phyloP scores from a whole-genome alignment of 2,113 vertebrate species.

The Cephalopholis sonnerati region DNA sequence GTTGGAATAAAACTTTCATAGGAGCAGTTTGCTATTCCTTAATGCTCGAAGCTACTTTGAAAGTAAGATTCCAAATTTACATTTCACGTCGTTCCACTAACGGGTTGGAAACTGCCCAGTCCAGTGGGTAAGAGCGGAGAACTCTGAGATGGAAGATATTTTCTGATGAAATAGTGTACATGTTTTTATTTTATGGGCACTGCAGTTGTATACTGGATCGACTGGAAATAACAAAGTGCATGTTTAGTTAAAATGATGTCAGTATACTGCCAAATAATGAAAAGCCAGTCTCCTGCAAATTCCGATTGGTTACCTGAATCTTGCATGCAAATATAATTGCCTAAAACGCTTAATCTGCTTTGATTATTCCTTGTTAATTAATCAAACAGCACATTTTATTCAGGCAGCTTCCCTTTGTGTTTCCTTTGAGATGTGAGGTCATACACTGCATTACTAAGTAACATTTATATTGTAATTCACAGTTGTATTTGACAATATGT shows the following conservation, averaged over 20 bases:
- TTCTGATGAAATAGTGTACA: conserved; percentile 12
- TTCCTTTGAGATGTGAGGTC: conserved; percentile 25
- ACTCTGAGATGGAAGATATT: conserved; percentile 14
- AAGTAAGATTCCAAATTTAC: conserved; percentile 73
- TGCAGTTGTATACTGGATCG: neutral
- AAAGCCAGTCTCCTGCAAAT: neutral
- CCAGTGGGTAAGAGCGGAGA: conserved; percentile 24
- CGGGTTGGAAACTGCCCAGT: conserved; percentile 39
- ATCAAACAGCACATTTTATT: conserved; percentile 5
- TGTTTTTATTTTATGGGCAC: conserved; percentile 9
- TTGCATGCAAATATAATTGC: neutral
- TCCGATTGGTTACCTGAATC: neutral
- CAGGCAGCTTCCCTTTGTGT: neutral
- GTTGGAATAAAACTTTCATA: conserved; percentile 76
- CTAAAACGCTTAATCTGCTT: neutral
- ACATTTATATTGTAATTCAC: conserved; percentile 1
- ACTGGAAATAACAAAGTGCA: neutral
- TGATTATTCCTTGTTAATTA: neutral
- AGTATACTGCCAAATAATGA: neutral
- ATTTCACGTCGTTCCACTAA: conserved; percentile 55
- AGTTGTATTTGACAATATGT: conserved; percentile 27
- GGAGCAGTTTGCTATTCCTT: conserved; percentile 61
- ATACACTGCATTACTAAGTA: conserved; percentile 3
- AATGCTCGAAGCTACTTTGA: conserved; percentile 73
- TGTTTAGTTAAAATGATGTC: neutral